These are phyloP conservation scores for Patella ulyssiponensis DNA, from an alignment of 2,888 invertebrate species.

Conservation along the genomic window DNA sequence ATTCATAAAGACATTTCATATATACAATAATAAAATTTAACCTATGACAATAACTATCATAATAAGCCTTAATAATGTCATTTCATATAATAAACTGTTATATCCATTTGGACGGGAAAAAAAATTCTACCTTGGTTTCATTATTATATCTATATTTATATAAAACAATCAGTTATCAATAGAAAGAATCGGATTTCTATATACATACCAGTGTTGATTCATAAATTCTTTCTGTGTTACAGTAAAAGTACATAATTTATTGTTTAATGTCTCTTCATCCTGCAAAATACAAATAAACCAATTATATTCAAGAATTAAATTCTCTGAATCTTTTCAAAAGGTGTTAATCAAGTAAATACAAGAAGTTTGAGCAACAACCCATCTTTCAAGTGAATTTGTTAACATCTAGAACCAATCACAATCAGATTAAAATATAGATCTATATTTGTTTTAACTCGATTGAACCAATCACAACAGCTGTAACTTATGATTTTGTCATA, in stretches of 20 bases:
- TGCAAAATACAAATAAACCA: constrained; percentile 56
- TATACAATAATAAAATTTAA: too few relatives aligned
- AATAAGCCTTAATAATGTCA: too few relatives aligned
- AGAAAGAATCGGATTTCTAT: not conserved
- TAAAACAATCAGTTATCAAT: not conserved
- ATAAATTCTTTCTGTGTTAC: constrained; percentile 97
- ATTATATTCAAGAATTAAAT: constrained; percentile 8
- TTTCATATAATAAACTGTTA: too few relatives aligned
- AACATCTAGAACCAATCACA: too few relatives aligned
- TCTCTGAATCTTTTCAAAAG: not conserved
- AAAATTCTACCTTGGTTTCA: not conserved
- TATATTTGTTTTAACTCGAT: too few relatives aligned
- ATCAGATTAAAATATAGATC: too few relatives aligned
- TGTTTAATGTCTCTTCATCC: constrained; percentile 90
- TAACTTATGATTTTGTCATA: too few relatives aligned
- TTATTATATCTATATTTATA: not conserved
- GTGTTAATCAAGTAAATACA: not conserved
- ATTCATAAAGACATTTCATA: too few relatives aligned
- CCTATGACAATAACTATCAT: too few relatives aligned
- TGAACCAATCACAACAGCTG: too few relatives aligned
- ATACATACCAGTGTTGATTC: constrained; percentile 80
- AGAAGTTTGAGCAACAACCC: not conserved
- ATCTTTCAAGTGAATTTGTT: not conserved
- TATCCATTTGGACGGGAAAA: too few relatives aligned
- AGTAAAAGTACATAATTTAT: constrained; percentile 93